Evolutionary conservation across 2,888 invertebrate species (phyloP), one percentile per base, ranked within the genome.

Genomic region (Epicampocera succincta): DNA sequence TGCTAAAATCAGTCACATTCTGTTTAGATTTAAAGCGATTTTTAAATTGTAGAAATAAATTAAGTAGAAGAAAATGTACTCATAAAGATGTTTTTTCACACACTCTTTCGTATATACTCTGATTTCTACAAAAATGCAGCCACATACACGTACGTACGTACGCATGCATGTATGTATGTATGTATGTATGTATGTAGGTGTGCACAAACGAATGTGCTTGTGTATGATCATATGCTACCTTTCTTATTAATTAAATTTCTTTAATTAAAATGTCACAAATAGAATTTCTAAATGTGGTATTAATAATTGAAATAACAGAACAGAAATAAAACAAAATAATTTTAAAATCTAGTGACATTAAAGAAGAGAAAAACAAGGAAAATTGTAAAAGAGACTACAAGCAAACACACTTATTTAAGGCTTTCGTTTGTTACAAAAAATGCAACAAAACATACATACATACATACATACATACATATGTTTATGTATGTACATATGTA

Each of bases 251-350:
- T 65, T 68, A 61, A 81, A 73, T 68, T 73, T 44, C 68, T 73
- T 73, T 81, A 81, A 81, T 81, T 81, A 69, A 81, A 81, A 77
- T 77, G 81, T 73, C 81, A 77, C 76, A 81, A 81, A 73, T 69
- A 65, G 76, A 81, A 77, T 81, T 63, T 68, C 56, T 68, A 68
- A 68, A 63, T 38, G 68, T 81, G 72, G 61, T 68, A 66, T 81
- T 81, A 81, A 77, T 81, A 77, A 81, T 69, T 77, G 68, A 81
- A 81, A 72, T 61, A 72, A 60, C 71, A 66, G 19, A 15, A 72
- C 13, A 60, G 19, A 60, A 61, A 68, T 61, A 68, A 72, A 71
- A 66, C 48, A 48, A 78, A 72, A 72, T 52, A 66, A 60, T 40
- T 61, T 72, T 42, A 61, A 76, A 76, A 71, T 66, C 76, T 54